These are phyloP conservation scores for Entomobrya multifasciata DNA, from an alignment of 2,888 invertebrate species.

Conservation along the genomic window DNA sequence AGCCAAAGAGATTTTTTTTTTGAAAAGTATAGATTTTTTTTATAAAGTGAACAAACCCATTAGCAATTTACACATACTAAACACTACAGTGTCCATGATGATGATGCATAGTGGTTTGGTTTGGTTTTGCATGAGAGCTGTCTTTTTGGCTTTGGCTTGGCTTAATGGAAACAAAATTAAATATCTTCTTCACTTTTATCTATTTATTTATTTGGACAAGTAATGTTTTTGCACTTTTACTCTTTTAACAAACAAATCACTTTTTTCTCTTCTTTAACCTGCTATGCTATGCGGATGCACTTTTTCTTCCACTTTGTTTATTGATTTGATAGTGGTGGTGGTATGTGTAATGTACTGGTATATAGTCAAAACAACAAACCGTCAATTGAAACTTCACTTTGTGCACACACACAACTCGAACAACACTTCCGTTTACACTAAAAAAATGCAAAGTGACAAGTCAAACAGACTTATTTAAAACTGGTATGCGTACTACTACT, in stretches of 20 bases:
- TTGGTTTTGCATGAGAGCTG: neutral
- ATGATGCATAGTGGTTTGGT: neutral
- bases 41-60: slow-evolving; percentile 41
- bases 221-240: slow-evolving; percentile 36
- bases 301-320: no score
- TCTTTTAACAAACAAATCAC: slow-evolving; percentile 23
- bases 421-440: neutral
- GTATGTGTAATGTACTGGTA: neutral
- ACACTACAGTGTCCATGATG: neutral
- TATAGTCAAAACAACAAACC: no score
- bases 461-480: neutral
- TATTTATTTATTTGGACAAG: slow-evolving; percentile 44
- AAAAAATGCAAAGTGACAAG: slow-evolving; percentile 15
- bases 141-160: no score
- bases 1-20: neutral
- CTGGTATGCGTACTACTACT: neutral
- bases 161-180: slow-evolving; percentile 26
- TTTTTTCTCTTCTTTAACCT: no score
- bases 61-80: slow-evolving; percentile 41
- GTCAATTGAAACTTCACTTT: no score
- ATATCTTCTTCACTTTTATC: slow-evolving; percentile 3
- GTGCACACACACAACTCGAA: no score
- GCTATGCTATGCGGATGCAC: no score
- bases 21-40: neutral
- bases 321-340: neutral